Percentiles rank a stretch among this genome's conserved stretches.
phyloP scores from a whole-genome alignment of 1,140 invertebrate species.

The Nymphalis io region DNA sequence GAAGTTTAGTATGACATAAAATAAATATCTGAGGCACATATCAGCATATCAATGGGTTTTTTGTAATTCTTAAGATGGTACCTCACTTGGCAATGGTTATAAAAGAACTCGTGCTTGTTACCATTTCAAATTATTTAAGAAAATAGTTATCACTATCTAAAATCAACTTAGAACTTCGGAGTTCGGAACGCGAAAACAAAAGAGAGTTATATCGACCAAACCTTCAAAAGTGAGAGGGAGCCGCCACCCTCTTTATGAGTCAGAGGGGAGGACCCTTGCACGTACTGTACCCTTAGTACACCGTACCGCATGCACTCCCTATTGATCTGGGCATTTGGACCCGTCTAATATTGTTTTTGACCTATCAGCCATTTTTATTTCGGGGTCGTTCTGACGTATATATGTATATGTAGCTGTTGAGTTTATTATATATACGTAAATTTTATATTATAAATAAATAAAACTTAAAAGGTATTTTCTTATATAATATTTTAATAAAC shows the following conservation, averaged over 20 bases:
- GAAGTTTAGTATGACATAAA: no score
- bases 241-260: constrained; percentile 76
- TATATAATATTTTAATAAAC: no score
- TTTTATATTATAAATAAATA: no score
- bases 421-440: neutral
- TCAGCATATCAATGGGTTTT: no score
- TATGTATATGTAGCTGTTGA: neutral
- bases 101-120: constrained; percentile 8
- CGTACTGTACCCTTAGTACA: constrained; percentile 63
- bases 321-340: constrained; percentile 65
- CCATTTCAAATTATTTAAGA: constrained; percentile 16
- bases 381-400: neutral
- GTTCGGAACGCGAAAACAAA: constrained; percentile 73
- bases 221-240: constrained; percentile 72
- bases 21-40: no score
- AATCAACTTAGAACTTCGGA: constrained; percentile 45
- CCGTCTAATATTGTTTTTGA: constrained; percentile 40
- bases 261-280: constrained; percentile 76
- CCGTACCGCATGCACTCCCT: constrained; percentile 55
- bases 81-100: no score
- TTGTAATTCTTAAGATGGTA: no score
- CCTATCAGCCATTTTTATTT: constrained; percentile 30
- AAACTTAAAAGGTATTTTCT: no score
- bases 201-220: constrained; percentile 76
- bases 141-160: constrained; percentile 32